Conservation (phyloP, 2,113 vertebrate species). For the Hypomesus transpacificus region DNA sequence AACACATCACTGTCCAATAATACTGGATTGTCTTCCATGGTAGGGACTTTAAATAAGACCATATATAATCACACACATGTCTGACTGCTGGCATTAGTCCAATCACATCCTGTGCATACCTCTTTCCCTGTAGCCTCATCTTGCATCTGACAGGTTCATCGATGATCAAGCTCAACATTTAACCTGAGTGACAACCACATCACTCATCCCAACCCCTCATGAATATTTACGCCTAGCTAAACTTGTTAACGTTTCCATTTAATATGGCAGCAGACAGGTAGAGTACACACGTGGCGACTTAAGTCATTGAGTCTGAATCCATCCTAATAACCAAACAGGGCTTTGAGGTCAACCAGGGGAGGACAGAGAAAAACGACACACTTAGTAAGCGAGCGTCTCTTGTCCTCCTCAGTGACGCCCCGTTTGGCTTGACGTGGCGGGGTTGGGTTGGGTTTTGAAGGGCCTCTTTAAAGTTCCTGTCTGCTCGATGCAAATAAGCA, state of each 20-base stretch:
- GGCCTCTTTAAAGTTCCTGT: constrained; percentile 30
- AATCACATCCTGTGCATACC: not conserved
- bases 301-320: not conserved
- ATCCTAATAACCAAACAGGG: constrained; percentile 23
- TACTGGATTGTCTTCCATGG: too few relatives aligned
- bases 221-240: constrained; percentile 44
- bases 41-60: not conserved
- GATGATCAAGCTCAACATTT: constrained; percentile 33
- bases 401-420: not conserved
- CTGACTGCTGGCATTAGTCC: not conserved
- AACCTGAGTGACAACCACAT: constrained; percentile 41
- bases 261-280: constrained; percentile 38
- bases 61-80: too few relatives aligned
- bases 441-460: constrained; percentile 13
- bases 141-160: constrained; percentile 7
- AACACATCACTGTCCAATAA: too few relatives aligned
- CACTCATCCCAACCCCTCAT: constrained; percentile 45
- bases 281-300: constrained; percentile 39
- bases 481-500: constrained; percentile 46
- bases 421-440: constrained; percentile 5
- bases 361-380: constrained; percentile 11
- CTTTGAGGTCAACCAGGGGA: not conserved
- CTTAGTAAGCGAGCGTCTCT: not conserved
- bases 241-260: constrained; percentile 49
- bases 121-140: not conserved